A percentile compares a stretch with the other conserved stretches of the same genome.
Evolutionary conservation across 2,113 vertebrate species (phyloP).

Genomic region (Leiothrix lutea): DNA sequence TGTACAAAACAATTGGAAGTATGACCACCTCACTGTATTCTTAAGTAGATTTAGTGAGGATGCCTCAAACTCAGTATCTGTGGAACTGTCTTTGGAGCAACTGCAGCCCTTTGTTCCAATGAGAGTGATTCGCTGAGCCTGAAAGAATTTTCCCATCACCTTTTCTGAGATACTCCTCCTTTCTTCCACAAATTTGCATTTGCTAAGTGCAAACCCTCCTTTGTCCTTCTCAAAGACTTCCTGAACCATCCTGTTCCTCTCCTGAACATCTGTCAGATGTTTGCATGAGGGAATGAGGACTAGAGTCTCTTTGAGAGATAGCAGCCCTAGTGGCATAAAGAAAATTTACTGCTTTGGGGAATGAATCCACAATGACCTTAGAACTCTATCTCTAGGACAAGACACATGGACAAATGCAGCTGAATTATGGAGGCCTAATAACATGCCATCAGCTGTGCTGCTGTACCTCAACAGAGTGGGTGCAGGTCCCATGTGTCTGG

Average conservation of each 20-base stretch:
- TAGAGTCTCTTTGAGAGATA: neutral
- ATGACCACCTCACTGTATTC: neutral
- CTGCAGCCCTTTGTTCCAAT: neutral
- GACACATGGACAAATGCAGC: neutral
- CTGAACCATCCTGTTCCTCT: neutral
- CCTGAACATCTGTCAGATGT: neutral
- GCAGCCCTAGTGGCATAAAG: neutral
- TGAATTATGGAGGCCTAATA: neutral
- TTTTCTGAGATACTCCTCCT: neutral
- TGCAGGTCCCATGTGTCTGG: neutral
- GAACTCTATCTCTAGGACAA: neutral
- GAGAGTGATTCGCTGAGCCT: neutral
- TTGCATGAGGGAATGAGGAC: neutral
- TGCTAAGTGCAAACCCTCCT: neutral
- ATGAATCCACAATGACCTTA: neutral
- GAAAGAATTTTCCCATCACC: neutral
- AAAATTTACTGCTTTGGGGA: neutral
- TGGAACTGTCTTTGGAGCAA: neutral
- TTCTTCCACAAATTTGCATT: neutral
- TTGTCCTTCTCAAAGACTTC: neutral
- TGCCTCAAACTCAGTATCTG: neutral
- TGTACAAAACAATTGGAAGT: neutral
- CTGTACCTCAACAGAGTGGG: neutral
- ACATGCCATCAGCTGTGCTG: neutral
- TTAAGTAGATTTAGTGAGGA: neutral